Percentiles rank a stretch among this genome's conserved stretches.
Evolutionary conservation across 2,113 vertebrate species (phyloP).

Genomic region (Proteles cristata): DNA sequence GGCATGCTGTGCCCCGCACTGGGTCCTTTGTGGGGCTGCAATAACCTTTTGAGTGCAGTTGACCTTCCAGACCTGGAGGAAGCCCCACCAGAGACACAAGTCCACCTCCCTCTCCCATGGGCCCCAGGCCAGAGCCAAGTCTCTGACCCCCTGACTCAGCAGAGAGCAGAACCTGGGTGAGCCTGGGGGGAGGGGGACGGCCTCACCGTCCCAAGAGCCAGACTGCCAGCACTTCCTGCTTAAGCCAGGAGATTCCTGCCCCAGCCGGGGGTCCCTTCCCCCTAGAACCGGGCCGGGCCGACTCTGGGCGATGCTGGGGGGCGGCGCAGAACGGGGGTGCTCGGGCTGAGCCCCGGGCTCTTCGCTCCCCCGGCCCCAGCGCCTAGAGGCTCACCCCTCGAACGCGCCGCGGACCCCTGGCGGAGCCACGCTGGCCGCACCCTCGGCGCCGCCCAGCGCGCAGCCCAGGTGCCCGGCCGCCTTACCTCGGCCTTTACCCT

Average conservation of each 20-base stretch:
- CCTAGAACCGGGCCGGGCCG: not conserved
- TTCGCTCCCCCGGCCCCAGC: no score
- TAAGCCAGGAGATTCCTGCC: not conserved
- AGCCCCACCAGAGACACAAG: not conserved
- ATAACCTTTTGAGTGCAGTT: not conserved
- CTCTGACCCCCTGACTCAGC: constrained; percentile 87
- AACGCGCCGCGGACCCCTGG: not conserved
- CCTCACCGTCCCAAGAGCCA: not conserved
- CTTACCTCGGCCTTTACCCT: constrained; percentile 77
- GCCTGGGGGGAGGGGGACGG: not conserved
- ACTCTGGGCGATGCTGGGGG: not conserved
- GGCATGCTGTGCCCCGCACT: not conserved
- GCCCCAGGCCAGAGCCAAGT: constrained; percentile 71
- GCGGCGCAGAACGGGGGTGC: not conserved
- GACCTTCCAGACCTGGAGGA: not conserved
- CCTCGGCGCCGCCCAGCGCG: not conserved
- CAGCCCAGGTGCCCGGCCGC: constrained; percentile 63
- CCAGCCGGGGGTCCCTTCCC: not conserved
- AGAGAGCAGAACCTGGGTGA: constrained; percentile 71
- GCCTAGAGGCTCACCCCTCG: not conserved
- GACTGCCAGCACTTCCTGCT: constrained; percentile 46
- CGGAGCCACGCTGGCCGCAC: not conserved
- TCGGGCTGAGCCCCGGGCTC: not conserved
- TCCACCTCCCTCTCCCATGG: constrained; percentile 73
- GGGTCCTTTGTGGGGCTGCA: not conserved